phyloP scores from a whole-genome alignment of 2,888 invertebrate species.

The Suillia variegata region DNA sequence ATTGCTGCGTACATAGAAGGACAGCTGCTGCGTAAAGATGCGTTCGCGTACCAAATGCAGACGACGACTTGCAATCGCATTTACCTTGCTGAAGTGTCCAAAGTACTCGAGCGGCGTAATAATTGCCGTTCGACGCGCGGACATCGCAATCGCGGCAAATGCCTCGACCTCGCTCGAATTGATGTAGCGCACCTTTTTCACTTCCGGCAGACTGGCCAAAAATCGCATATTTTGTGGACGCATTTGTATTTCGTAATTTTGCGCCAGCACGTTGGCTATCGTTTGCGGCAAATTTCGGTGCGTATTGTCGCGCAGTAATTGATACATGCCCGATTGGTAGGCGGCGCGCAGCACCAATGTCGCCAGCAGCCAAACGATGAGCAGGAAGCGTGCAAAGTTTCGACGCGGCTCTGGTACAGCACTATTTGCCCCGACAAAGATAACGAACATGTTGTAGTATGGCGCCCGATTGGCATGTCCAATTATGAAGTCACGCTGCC shows the following conservation, averaged over 20 bases:
- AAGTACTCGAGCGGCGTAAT: conserved; percentile 49
- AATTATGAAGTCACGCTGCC: conserved; percentile 15
- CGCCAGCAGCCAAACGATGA: conserved; percentile 45
- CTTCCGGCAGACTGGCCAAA: conserved; percentile 36
- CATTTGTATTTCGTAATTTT: conserved; percentile 38
- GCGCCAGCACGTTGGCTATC: conserved; percentile 38
- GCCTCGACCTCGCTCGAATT: conserved; percentile 38
- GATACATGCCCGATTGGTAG: conserved; percentile 52
- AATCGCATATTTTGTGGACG: conserved; percentile 35
- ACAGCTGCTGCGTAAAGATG: conserved; percentile 44
- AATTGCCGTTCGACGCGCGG: conserved; percentile 36
- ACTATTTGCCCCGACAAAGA: conserved; percentile 35
- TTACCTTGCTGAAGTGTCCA: conserved; percentile 41
- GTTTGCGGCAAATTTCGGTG: conserved; percentile 45
- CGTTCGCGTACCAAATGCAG: conserved; percentile 45
- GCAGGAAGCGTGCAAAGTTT: conserved; percentile 39
- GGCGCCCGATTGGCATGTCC: conserved; percentile 25
- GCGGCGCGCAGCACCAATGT: conserved; percentile 44
- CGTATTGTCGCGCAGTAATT: conserved; percentile 41
- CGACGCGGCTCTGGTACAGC: conserved; percentile 33
- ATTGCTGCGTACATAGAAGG: conserved; percentile 42
- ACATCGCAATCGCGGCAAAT: conserved; percentile 33
- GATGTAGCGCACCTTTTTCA: conserved; percentile 32
- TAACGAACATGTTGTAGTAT: conserved; percentile 37
- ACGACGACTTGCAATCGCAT: conserved; percentile 33